These are phyloP conservation scores for Zaprionus lachaisei DNA, from an alignment of 1,140 invertebrate genomes.

Conservation along the genomic window DNA sequence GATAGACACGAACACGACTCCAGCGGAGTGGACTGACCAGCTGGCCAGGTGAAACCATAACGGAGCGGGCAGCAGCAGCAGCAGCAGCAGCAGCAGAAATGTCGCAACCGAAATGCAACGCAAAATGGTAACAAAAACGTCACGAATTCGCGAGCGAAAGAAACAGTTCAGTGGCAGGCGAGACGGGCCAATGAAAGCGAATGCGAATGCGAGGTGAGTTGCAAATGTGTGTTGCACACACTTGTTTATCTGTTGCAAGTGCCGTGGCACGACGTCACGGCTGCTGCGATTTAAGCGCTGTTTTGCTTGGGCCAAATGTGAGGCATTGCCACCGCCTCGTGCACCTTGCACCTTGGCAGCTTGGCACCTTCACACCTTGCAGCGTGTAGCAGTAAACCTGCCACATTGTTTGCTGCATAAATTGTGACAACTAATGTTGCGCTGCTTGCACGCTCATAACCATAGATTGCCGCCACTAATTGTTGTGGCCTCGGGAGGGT, in stretches of 20 bases:
- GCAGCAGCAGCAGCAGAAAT: constrained; percentile 4
- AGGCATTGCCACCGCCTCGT: background rate
- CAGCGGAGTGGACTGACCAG: constrained; percentile 44
- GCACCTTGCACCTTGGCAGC: background rate
- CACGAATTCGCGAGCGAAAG: constrained; percentile 9
- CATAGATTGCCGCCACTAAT: constrained; percentile 2
- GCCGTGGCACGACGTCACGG: background rate
- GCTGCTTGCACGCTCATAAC: constrained; percentile 2
- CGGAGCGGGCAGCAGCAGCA: background rate
- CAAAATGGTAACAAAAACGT: constrained; percentile 41
- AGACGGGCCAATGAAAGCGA: constrained; percentile 29
- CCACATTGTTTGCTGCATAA: background rate
- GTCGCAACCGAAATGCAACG: constrained; percentile 29
- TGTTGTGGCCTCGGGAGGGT: background rate
- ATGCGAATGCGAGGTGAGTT: background rate
- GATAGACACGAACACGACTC: constrained; percentile 32
- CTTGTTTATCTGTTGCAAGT: constrained; percentile 13
- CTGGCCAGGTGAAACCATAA: constrained; percentile 28
- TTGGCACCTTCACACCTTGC: background rate
- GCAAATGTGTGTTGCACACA: background rate
- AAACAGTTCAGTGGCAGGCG: constrained; percentile 36
- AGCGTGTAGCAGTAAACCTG: background rate
- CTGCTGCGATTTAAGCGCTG: background rate
- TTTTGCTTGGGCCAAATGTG: constrained; percentile 4
- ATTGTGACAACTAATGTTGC: background rate